These are phyloP conservation scores for Artemia franciscana DNA, from an alignment of 1,140 invertebrate species.

Conservation along the genomic window DNA sequence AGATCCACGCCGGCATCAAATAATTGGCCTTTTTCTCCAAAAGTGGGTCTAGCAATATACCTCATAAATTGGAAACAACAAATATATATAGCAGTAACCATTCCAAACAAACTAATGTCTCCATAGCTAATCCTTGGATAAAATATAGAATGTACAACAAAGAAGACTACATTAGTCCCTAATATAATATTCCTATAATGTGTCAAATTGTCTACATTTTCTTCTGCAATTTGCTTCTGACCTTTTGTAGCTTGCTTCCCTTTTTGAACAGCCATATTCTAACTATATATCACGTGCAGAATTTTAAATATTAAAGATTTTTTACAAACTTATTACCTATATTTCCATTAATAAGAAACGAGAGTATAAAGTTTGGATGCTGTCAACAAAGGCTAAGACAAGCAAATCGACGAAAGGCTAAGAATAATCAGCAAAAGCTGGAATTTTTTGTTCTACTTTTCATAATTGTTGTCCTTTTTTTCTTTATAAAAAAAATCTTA, in stretches of 20 bases:
- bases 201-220: constrained; percentile 58
- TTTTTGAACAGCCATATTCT: too few species aligned
- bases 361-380: too few species aligned
- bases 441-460: too few species aligned
- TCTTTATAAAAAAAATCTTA: too few species aligned
- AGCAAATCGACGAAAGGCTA: too few species aligned
- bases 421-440: too few species aligned
- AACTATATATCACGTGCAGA: too few species aligned
- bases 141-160: constrained; percentile 30
- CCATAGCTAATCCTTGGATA: constrained; percentile 13
- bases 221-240: constrained; percentile 72
- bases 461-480: too few species aligned
- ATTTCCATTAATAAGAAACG: too few species aligned
- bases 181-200: constrained; percentile 73
- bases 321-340: too few species aligned
- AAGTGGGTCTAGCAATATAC: constrained; percentile 46
- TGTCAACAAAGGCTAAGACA: too few species aligned
- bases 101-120: constrained; percentile 26
- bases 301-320: too few species aligned
- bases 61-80: constrained; percentile 52
- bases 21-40: constrained; percentile 41
- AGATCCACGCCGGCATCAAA: constrained; percentile 69
- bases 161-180: constrained; percentile 32
- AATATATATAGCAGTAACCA: constrained; percentile 37
- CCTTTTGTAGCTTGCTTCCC: constrained; percentile 77